A percentile compares a stretch with the other conserved stretches of the same genome.
Conservation (phyloP, 2,113 vertebrate genomes). For the Serinus canaria region DNA sequence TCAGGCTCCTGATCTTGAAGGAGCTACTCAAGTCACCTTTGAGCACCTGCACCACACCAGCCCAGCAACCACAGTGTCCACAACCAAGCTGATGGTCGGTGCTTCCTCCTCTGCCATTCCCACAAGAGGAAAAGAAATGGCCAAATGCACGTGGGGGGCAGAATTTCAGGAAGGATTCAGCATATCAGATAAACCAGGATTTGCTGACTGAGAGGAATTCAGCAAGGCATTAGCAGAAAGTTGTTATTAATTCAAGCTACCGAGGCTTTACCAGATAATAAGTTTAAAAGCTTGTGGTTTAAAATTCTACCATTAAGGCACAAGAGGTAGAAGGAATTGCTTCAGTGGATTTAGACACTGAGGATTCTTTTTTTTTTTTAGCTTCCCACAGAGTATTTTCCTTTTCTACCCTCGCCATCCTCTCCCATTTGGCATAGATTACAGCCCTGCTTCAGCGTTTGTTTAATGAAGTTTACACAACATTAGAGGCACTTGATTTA, state of each 20-base stretch:
- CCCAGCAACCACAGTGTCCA: background rate
- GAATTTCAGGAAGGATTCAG: background rate
- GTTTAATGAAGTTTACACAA: constrained; percentile 56
- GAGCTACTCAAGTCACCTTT: background rate
- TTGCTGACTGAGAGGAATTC: constrained; percentile 23
- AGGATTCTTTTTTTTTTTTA: background rate
- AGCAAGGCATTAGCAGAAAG: background rate
- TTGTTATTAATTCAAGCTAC: constrained; percentile 12
- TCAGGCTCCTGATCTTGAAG: background rate
- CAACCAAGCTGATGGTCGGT: background rate
- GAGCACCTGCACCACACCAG: background rate
- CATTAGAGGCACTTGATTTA: constrained; percentile 31
- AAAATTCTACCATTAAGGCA: background rate
- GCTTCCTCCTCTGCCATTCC: background rate
- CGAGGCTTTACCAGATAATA: constrained; percentile 29
- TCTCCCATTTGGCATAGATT: background rate
- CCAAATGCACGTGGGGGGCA: background rate
- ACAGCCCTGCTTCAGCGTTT: background rate
- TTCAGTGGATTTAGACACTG: background rate
- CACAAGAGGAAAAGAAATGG: background rate
- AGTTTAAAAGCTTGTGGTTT: constrained; percentile 28
- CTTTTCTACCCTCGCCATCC: background rate
- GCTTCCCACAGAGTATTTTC: background rate
- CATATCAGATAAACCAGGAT: background rate
- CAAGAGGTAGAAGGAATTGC: background rate